These are phyloP conservation scores for Oncorhynchus masou DNA, from an alignment of 2,113 vertebrate genomes.

Conservation along the genomic window DNA sequence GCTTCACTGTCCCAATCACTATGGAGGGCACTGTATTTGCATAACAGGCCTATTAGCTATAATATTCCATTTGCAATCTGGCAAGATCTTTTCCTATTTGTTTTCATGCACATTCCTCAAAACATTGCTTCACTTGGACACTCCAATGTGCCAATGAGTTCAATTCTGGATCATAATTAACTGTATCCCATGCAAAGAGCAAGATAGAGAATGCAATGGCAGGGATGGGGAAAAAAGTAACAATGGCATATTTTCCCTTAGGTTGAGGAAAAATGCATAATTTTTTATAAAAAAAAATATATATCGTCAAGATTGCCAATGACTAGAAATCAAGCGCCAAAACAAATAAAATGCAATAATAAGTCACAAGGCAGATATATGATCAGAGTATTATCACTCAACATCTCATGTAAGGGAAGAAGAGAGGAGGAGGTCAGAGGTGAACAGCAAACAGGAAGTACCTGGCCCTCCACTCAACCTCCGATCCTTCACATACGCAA, in stretches of 20 bases:
- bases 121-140: background rate
- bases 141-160: background rate
- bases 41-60: background rate
- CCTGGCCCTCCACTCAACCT: conserved; percentile 97
- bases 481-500: conserved; percentile 97
- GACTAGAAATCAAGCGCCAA: conserved; percentile 1
- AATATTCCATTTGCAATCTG: too few species aligned
- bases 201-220: conserved; percentile 57
- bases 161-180: conserved; percentile 10
- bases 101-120: background rate
- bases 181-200: conserved; percentile 64
- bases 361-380: conserved; percentile 28
- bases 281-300: too few species aligned
- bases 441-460: conserved; percentile 80
- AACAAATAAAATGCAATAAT: background rate
- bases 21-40: too few species aligned
- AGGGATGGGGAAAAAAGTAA: conserved; percentile 30
- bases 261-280: conserved; percentile 29
- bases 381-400: conserved; percentile 42
- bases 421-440: conserved; percentile 51
- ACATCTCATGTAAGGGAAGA: conserved; percentile 52
- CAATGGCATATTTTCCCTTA: conserved; percentile 59
- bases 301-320: conserved; percentile 16
- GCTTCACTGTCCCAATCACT: too few species aligned
- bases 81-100: too few species aligned